Evolutionary conservation across 2,797 vertebrate genomes (phyloP), one percentile per base, ranked within the genome.

Genomic region (Emydoidea blandingii): DNA sequence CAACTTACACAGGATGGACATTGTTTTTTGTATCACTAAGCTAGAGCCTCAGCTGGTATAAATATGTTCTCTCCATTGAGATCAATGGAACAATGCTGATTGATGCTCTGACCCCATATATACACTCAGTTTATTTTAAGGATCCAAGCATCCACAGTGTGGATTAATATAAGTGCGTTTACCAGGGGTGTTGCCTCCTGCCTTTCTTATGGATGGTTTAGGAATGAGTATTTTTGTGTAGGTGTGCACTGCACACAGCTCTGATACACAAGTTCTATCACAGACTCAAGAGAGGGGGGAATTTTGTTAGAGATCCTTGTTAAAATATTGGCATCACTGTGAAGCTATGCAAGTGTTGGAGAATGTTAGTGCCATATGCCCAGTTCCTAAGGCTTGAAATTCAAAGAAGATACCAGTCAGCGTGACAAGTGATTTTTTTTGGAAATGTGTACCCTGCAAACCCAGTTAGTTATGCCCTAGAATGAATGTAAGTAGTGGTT

Each of bases 1-100:
- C 87, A 78, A 85, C 11, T 19, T 0, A 5, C 0, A 6, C 49
- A 47, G 44, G 59, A 18, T 68, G 1, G 27, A 56, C 0, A 1
- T 44, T 18, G 79, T 0, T 88, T 76, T 86, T 76, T 52, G 65
- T 88, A 79, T 25, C 2, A 0, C 0, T 0, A 47, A 81, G 23
- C 72, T 89, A 7, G 85, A 34, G 52, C 52, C 83, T 88, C 53
- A 15, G 3, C 81, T 29, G 85, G 8, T 85, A 52, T 52, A 54
- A 79, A 2, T 65, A 0, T 29, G 65, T 5, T 2, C 3, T 19
- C 6, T 34, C 49, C 53, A 21, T 29, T 2, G 79, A 81, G 56
- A 57, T 1, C 47, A 79, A 59, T 27, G 90, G 85, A 90, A 87
- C 25, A 0, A 12, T 2, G 85, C 80, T 90, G 88, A 1, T 0